Percentiles rank a stretch among this genome's conserved stretches.
These are phyloP conservation scores for Chironomus tentans DNA, from an alignment of 2,888 invertebrate genomes.

Conservation along the genomic window DNA sequence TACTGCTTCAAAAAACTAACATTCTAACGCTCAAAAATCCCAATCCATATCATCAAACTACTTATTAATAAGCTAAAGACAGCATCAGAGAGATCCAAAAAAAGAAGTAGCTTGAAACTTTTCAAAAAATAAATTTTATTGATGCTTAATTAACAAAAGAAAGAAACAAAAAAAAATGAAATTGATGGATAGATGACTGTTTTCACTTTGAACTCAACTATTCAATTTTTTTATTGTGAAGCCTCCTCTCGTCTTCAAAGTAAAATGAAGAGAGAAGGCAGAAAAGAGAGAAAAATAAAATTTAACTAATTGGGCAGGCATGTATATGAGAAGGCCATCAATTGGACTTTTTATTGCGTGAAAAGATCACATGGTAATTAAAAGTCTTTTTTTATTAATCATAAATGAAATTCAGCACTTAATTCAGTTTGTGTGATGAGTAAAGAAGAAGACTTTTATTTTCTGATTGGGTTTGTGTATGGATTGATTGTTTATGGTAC, in stretches of 20 bases:
- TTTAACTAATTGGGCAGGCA: constrained; percentile 14
- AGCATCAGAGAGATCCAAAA: background rate
- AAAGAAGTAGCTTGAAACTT: constrained; percentile 6
- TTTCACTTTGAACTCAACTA: constrained; percentile 19
- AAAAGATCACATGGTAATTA: constrained; percentile 24
- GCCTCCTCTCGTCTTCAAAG: background rate
- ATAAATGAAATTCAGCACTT: constrained; percentile 22
- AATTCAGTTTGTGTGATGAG: constrained; percentile 7
- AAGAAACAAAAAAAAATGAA: background rate
- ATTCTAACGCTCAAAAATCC: too few relatives aligned
- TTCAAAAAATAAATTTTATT: constrained; percentile 11
- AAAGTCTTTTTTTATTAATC: constrained; percentile 20
- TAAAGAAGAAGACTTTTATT: background rate
- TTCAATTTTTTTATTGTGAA: constrained; percentile 1
- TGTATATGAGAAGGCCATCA: constrained; percentile 18
- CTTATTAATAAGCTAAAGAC: too few relatives aligned
- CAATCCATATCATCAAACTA: too few relatives aligned
- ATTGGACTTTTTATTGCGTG: constrained; percentile 20
- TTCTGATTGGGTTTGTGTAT: background rate
- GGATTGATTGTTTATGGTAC: background rate
- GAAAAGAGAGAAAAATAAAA: background rate
- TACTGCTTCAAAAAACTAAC: too few relatives aligned
- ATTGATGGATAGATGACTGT: constrained; percentile 18
- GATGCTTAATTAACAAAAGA: constrained; percentile 23
- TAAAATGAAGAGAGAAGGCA: background rate